Conservation (phyloP, 1,140 invertebrate genomes). For the Potamilus streckersoni region DNA sequence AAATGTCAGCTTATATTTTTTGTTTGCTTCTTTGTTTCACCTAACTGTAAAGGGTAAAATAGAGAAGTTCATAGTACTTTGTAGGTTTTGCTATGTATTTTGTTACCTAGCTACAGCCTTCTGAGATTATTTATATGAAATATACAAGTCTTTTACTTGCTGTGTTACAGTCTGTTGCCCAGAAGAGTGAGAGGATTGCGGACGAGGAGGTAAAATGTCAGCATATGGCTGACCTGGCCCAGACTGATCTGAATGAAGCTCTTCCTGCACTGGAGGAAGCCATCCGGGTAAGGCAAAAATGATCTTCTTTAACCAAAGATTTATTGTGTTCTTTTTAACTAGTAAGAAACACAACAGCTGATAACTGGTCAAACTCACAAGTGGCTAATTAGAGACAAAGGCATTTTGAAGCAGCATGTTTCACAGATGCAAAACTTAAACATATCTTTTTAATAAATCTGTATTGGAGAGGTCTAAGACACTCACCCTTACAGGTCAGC, state of each 20-base stretch:
- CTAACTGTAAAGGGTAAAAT: not conserved
- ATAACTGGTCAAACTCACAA: too few relatives aligned
- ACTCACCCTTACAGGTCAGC: too few relatives aligned
- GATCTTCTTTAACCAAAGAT: too few relatives aligned
- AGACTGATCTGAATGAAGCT: constrained; percentile 83
- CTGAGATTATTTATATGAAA: not conserved
- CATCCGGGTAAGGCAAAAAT: constrained; percentile 72
- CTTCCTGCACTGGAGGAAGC: constrained; percentile 87
- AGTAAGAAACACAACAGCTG: too few relatives aligned
- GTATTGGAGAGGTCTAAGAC: too few relatives aligned
- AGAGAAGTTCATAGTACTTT: not conserved
- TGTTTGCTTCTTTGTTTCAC: too few relatives aligned
- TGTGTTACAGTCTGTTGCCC: constrained; percentile 60
- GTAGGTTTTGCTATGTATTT: not conserved
- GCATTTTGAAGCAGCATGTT: too few relatives aligned
- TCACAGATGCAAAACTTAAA: too few relatives aligned
- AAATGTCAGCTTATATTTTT: too few relatives aligned
- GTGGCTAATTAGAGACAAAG: too few relatives aligned
- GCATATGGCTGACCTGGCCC: constrained; percentile 81
- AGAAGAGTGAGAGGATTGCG: constrained; percentile 74
- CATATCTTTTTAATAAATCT: too few relatives aligned
- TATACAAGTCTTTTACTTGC: not conserved
- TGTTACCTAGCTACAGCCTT: not conserved
- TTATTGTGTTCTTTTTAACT: too few relatives aligned
- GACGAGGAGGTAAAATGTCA: constrained; percentile 85